Evolutionary conservation across 2,888 invertebrate species (phyloP).

Genomic region (Oligia strigilis): DNA sequence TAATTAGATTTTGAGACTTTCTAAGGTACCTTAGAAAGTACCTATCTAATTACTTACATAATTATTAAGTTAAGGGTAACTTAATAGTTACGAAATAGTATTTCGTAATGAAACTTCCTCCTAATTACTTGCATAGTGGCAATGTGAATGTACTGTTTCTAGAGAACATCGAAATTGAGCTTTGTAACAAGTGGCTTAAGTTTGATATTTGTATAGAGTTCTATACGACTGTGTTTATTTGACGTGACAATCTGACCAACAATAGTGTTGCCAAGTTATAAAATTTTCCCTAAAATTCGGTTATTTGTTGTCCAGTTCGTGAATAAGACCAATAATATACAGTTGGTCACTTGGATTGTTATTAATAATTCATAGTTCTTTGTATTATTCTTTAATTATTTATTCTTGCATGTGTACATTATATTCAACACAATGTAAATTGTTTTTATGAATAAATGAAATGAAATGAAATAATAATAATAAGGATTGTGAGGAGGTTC

Average conservation of each 20-base stretch:
- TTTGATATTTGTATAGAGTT: slow-evolving; percentile 51
- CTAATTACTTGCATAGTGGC: slow-evolving; percentile 32
- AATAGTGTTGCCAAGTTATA: slow-evolving; percentile 68
- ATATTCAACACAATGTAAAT: too few relatives aligned
- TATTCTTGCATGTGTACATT: too few relatives aligned
- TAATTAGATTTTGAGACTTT: too few relatives aligned
- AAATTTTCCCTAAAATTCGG: slow-evolving; percentile 23
- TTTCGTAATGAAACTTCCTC: slow-evolving; percentile 37
- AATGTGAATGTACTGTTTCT: slow-evolving; percentile 54
- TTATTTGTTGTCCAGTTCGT: neutral
- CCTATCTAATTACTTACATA: neutral
- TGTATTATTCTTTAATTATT: too few relatives aligned
- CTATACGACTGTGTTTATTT: slow-evolving; percentile 38
- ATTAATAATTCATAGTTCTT: too few relatives aligned
- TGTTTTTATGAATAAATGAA: too few relatives aligned
- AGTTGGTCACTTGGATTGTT: too few relatives aligned
- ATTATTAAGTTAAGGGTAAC: too few relatives aligned
- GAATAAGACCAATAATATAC: neutral
- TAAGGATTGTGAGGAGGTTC: too few relatives aligned
- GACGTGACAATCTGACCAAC: slow-evolving; percentile 68
- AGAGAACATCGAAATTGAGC: slow-evolving; percentile 29
- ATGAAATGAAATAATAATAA: too few relatives aligned
- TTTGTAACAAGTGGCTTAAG: neutral
- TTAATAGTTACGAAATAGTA: neutral
- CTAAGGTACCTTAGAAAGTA: too few relatives aligned